Evolutionary conservation across 2,113 vertebrate species (phyloP), one percentile per base, ranked within the genome.

Genomic region (Odocoileus virginianus): DNA sequence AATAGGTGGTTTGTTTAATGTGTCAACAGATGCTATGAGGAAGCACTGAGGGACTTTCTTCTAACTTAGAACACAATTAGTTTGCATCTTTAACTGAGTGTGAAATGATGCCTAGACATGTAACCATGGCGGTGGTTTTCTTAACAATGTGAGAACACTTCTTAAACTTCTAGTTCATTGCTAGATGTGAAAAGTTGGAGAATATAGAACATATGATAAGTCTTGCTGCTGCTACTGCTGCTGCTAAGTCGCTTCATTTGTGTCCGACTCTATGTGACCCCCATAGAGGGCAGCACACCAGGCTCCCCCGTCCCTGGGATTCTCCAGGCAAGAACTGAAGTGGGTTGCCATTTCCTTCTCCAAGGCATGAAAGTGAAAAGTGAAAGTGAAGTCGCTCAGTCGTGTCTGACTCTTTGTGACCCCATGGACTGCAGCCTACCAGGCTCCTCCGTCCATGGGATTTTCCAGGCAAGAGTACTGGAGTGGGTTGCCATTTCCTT

Each of bases 21-120:
- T 84, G 43, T 89, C 10, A 90, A 57, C 79, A 84, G 79, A 96
- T 61, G 28, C 52, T 47, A 78, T 64, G 14, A 57, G 5, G 19
- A 94, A 82, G 16, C 30, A 11, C 40, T 95, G 2, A 43, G 78
- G 33, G 55, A 86, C 33, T 95, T 82, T 85, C 17, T 78, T 82
- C 43, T 95, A 79, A 96, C 95, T 96, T 85, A 87, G 15, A 91
- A 91, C 28, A 94, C 19, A 85, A 58, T 92, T 61, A 52, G 33
- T 86, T 76, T 91, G 8, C 40, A 82, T 95, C 9, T 94, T 81
- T 89, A 91, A 93, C 5, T 87, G 30, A 85, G 47, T 91, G 40
- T 95, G 89, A 91, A 91, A 94, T 90, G 15, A 94, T 85, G 45
- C 7, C 40, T 47, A 58, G 40, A 86, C 36, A 92, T 0, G 81